A percentile compares a stretch with the other conserved stretches of the same genome.
phyloP scores from a whole-genome alignment of 2,888 invertebrate genomes.

The Pseudococcus jackbeardsleyi region DNA sequence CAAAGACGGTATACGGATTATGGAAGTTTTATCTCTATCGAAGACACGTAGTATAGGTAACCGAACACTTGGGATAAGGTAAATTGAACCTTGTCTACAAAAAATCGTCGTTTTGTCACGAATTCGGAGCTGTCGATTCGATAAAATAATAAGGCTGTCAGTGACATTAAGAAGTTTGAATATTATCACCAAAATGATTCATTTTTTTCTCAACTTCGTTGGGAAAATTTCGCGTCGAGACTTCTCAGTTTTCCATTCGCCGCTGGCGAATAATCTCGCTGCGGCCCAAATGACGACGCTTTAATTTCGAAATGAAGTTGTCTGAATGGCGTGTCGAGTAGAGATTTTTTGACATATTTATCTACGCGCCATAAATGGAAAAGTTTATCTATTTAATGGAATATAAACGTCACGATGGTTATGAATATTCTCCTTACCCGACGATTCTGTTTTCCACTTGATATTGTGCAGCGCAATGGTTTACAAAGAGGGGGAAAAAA shows the following conservation, averaged over 20 bases:
- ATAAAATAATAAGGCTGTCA: not conserved
- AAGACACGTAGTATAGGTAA: not conserved
- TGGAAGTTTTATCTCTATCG: not conserved
- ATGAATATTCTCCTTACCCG: slow-evolving; percentile 12
- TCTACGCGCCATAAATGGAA: slow-evolving; percentile 27
- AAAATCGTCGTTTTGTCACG: not conserved
- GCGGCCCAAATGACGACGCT: slow-evolving; percentile 29
- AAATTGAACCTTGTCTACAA: not conserved
- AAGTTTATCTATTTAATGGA: slow-evolving; percentile 45
- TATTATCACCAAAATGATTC: not conserved
- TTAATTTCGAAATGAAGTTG: slow-evolving; percentile 25
- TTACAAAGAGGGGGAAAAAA: not conserved
- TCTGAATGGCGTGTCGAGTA: slow-evolving; percentile 10
- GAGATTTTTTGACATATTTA: slow-evolving; percentile 40
- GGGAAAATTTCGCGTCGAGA: not conserved
- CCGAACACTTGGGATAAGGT: not conserved
- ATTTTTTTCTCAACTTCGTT: not conserved
- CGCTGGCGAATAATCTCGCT: not conserved
- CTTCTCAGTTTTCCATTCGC: not conserved
- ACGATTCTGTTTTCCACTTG: slow-evolving; percentile 11
- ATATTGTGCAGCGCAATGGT: slow-evolving; percentile 34
- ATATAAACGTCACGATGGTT: slow-evolving; percentile 27
- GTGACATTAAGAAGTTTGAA: not conserved
- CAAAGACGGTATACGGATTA: not conserved
- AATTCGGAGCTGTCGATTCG: slow-evolving; percentile 21